Evolutionary conservation across 2,888 invertebrate genomes (phyloP), one percentile per base, ranked within the genome.

Genomic region (Cerceris ruficornis): DNA sequence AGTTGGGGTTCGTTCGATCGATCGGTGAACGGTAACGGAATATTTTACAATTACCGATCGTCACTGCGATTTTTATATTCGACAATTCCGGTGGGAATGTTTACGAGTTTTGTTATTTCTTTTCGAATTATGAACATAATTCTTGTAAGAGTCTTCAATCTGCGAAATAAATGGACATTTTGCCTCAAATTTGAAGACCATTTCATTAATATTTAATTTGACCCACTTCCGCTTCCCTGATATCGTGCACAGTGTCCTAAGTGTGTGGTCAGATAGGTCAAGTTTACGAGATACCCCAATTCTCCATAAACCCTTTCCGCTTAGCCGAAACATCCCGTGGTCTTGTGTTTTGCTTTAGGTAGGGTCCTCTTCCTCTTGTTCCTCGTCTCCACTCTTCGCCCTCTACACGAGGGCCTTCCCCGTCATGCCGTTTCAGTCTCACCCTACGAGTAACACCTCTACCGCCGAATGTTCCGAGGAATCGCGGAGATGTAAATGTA

Each of bases 261-360:
- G 75, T 82, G 76, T 68, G 82, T 82, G 80, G 84, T 86, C 87
- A 88, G 89, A 88, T 87, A 88, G 91, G 90, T 91, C 91, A 91
- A 91, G 91, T 90, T 90, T 90, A 88, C 89, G 85, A 76, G 86
- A 86, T 83, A 84, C 84, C 89, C 88, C 87, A 89, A 87, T 89
- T 89, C 87, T 82, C 87, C 86, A 84, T 85, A 88, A 90, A 91
- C 91, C 91, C 90, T 90, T 90, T 88, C 84, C 89, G 90, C 88
- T 90, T 88, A 89, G 86, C 88, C 86, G 82, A 83, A 86, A 86
- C 88, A 89, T 87, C 86, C 86, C 83, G 85, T 85, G 81, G 84
- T 86, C 88, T 85, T 88, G 86, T 88, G 86, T 86, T 88, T 87
- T 86, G 88, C 85, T 85, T 82, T 82, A 11, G 77, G 65, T 81